Evolutionary conservation across 2,888 invertebrate genomes (phyloP).

Genomic region (Hirtodrosophila trivittata): DNA sequence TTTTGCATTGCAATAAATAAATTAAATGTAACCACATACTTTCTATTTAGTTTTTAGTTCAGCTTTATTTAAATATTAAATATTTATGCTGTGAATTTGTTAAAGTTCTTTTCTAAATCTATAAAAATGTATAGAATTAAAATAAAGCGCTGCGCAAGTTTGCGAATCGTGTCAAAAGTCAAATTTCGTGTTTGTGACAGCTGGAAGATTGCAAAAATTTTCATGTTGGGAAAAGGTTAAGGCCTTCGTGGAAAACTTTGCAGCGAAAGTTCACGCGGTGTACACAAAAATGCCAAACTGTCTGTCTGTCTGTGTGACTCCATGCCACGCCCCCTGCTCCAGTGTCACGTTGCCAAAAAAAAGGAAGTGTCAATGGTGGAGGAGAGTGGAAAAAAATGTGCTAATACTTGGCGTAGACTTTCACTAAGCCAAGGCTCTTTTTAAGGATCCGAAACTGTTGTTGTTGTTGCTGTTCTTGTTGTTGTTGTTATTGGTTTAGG

Average conservation of each 20-base stretch:
- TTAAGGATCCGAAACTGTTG: constrained; percentile 27
- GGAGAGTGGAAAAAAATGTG: constrained; percentile 28
- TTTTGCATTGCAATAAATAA: too few relatives aligned
- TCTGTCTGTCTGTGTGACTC: constrained; percentile 19
- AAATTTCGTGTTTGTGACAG: constrained; percentile 65
- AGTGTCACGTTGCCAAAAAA: constrained; percentile 11
- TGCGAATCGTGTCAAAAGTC: constrained; percentile 48
- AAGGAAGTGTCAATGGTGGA: not conserved
- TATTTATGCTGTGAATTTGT: too few relatives aligned
- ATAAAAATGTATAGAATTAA: constrained; percentile 19
- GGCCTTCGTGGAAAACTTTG: constrained; percentile 30
- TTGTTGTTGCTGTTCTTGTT: constrained; percentile 19
- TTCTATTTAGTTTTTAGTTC: too few relatives aligned
- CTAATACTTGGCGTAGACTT: constrained; percentile 56
- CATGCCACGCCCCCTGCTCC: constrained; percentile 35
- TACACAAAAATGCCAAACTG: constrained; percentile 40
- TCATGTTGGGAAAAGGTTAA: constrained; percentile 48
- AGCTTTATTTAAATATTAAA: too few relatives aligned
- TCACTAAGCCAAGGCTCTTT: constrained; percentile 34
- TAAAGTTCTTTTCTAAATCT: too few relatives aligned
- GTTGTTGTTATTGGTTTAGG: constrained; percentile 27
- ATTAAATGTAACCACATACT: too few relatives aligned
- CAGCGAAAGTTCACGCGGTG: constrained; percentile 52
- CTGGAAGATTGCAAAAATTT: constrained; percentile 63
- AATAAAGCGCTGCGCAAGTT: constrained; percentile 40